These are phyloP conservation scores for Echiichthys vipera DNA, from an alignment of 2,797 vertebrate genomes.

Conservation along the genomic window DNA sequence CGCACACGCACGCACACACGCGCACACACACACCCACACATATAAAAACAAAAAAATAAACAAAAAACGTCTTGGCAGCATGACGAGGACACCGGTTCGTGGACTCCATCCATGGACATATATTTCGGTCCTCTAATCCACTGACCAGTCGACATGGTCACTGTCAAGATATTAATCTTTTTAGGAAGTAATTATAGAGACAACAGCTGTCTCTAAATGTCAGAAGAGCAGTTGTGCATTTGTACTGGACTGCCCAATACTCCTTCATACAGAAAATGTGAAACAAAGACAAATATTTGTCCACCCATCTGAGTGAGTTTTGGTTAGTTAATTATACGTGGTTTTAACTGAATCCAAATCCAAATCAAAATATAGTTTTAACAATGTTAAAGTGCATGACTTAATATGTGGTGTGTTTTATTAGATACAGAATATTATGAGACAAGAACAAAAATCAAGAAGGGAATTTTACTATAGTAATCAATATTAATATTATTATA, in stretches of 20 bases:
- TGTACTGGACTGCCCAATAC: not conserved
- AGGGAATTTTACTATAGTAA: too few relatives aligned
- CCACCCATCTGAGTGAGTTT: not conserved
- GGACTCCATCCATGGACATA: not conserved
- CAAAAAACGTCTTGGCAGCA: conserved; percentile 19
- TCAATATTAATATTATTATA: too few relatives aligned
- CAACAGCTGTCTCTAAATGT: conserved; percentile 68
- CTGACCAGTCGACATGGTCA: conserved; percentile 58
- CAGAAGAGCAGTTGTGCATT: conserved; percentile 21
- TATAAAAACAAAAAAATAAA: not conserved
- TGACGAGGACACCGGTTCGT: conserved; percentile 33
- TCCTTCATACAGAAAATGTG: conserved; percentile 24
- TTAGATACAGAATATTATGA: not conserved
- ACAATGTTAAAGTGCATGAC: not conserved
- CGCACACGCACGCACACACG: too few relatives aligned
- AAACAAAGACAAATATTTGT: conserved; percentile 4
- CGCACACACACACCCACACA: conserved; percentile 13
- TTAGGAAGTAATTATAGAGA: conserved; percentile 79
- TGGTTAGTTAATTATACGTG: conserved; percentile 1
- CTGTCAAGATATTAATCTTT: conserved; percentile 70
- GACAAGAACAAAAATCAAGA: not conserved
- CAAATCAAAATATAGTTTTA: not conserved
- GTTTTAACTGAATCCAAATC: not conserved
- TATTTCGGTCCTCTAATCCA: conserved; percentile 60
- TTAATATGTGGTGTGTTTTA: not conserved